phyloP scores from a whole-genome alignment of 1,140 invertebrate species.

The Mactra quadrangularis region DNA sequence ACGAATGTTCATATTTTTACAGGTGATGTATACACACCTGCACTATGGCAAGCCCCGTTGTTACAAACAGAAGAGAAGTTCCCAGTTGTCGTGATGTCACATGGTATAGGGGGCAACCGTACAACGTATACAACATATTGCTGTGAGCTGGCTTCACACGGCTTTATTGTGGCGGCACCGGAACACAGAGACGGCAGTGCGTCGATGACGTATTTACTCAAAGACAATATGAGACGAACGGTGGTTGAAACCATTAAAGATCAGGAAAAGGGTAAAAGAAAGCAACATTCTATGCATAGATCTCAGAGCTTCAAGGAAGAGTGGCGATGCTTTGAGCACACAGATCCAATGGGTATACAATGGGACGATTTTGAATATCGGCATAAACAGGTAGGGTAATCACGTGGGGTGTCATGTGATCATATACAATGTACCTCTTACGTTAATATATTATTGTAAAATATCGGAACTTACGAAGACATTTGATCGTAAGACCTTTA shows the following conservation, averaged over 20 bases:
- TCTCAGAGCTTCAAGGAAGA: constrained; percentile 74
- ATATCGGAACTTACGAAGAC: background rate
- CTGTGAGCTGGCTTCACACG: constrained; percentile 87
- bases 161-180: constrained; percentile 87
- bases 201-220: constrained; percentile 85
- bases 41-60: constrained; percentile 84
- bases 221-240: constrained; percentile 64
- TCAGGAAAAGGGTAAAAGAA: constrained; percentile 33
- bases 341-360: constrained; percentile 64
- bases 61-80: constrained; percentile 79
- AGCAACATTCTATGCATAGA: constrained; percentile 57
- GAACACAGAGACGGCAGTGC: constrained; percentile 88
- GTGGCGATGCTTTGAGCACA: constrained; percentile 78
- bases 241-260: constrained; percentile 54
- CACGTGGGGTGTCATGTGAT: background rate
- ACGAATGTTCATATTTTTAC: constrained; percentile 37
- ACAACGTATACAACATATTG: constrained; percentile 87
- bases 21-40: constrained; percentile 85
- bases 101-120: constrained; percentile 88
- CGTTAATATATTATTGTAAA: background rate
- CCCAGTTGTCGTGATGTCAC: constrained; percentile 88
- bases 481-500: too few species aligned
- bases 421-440: too few species aligned
- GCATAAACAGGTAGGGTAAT: constrained; percentile 83
- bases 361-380: constrained; percentile 83